Evolutionary conservation across 2,888 invertebrate species (phyloP).

Genomic region (Adineta ricciae): DNA sequence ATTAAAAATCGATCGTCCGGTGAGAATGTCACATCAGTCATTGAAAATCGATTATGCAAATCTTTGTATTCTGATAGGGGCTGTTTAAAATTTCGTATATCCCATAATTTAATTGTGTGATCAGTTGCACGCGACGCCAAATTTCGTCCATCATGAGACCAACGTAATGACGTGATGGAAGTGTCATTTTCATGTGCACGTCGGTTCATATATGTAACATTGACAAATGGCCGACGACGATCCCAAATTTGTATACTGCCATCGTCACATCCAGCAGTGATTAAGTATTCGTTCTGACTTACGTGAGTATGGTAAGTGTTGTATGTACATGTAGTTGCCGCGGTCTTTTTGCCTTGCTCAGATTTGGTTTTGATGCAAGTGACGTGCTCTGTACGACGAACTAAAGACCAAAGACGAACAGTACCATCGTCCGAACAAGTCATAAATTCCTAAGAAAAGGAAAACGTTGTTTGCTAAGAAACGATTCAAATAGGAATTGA

Average conservation of each 20-base stretch:
- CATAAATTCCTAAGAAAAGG: conserved; percentile 71
- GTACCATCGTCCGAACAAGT: conserved; percentile 89
- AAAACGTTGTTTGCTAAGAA: conserved; percentile 42
- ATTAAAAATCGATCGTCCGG: conserved; percentile 5
- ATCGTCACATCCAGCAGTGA: conserved; percentile 82
- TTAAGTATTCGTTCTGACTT: conserved; percentile 66
- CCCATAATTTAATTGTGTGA: conserved; percentile 88
- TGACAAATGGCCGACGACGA: conserved; percentile 60
- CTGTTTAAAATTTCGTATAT: conserved; percentile 69
- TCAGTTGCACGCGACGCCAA: conserved; percentile 76
- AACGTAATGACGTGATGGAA: conserved; percentile 69
- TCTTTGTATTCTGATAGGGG: conserved; percentile 62
- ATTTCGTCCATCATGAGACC: conserved; percentile 72
- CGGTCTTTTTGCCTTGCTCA: conserved; percentile 66
- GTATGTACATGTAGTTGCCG: conserved; percentile 72
- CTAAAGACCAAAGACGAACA: conserved; percentile 76
- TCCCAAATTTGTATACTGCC: conserved; percentile 97
- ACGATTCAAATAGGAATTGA: neutral
- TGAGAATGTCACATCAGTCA: conserved; percentile 43
- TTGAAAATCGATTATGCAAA: conserved; percentile 67
- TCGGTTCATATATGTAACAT: conserved; percentile 62
- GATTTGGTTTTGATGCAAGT: conserved; percentile 67
- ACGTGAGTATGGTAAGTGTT: conserved; percentile 49
- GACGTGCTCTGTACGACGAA: conserved; percentile 67
- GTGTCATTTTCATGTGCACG: conserved; percentile 63